Evolutionary conservation across 2,797 vertebrate species (phyloP), one percentile per base, ranked within the genome.

Genomic region (Okamejei kenojei): DNA sequence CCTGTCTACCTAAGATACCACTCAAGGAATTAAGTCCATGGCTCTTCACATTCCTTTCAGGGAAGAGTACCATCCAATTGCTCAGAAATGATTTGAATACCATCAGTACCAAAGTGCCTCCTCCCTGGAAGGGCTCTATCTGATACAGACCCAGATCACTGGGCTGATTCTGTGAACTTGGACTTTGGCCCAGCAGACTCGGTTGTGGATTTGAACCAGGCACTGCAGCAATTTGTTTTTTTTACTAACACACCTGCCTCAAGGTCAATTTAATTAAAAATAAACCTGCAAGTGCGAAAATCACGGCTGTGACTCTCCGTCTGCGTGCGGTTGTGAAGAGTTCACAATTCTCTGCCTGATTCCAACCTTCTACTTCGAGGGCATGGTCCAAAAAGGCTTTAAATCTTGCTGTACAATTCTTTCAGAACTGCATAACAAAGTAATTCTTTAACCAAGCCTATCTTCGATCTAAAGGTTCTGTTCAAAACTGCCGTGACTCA

Each of bases 391-490:
- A 76, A 38, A 54, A 23, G 26, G 9, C 9, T 58, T 26, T 58
- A 45, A 92, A 74, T 74, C 29, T 26, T n/a, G 8, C 6, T 26
- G 29, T n/a, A n/a, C 58, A 54, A 92, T 76, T 92, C 71, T 13
- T 92, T 17, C 38, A 58, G 45, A 26, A 90, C 32, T 15, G n/a
- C 17, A 10, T 15, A 54, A 17, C 0, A 76, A 76, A 92, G 71
- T 76, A 92, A 92, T 74, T 71, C 35, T 92, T 76, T n/a, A 92
- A 76, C 21, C 45, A n/a, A 74, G 90, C 76, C 71, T 92, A 92
- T 76, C 38, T 76, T 45, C 76, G 23, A 54, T 26, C 11, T 76
- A 71, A 9, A 76, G 13, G 23, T 8, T 29, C 21, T 45, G 38
- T 91, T 73, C 35, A 74, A 23, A 74, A 23, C 38, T 13, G 76